Base-by-base conservation (phyloP, 2,113 vertebrate species). In the Pagrus major region DNA sequence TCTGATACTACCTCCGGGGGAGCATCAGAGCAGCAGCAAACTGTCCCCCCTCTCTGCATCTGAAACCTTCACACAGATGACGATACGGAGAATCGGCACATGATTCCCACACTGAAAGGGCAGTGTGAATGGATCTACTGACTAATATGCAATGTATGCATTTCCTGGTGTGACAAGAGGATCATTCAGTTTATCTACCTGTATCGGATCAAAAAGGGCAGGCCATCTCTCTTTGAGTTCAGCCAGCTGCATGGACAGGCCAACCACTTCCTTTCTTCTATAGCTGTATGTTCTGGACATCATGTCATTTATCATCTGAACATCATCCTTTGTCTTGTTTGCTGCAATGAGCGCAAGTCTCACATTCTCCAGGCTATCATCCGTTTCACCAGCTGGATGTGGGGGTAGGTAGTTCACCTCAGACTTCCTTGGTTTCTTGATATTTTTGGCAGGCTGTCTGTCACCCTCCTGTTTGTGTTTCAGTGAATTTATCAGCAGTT, bases 401-500 rank as follows among this genome's bases (percentile, higher is more conserved):
- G 67, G 31, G 11, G 63, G 76, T 1, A 83, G 51, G 27, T 29
- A 82, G 41, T 89, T 86, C 0, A 89, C 75, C 21, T 86, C 81
- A 0, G 60, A 12, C 10, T 71, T 89, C 25, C 18, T 64, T 2
- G 71, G 47, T 46, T 73, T 83, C 58, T 88, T 86, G n/a, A 86
- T 16, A 23, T 85, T 88, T 16, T 83, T 80, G 2, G 66, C 42
- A 29, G 86, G 61, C 29, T 49, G 31, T 23, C 37, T 80, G 3
- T 75, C 68, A 15, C 41, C 37, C 9, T 71, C 67, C 21, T 21
- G 6, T 21, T 88, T 88, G 42, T 65, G 73, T 69, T 65, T 81
- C 27, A 85, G 6, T 6, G 69, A 66, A 6, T 83, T 91, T 33
- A 89, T 37, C 3, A 78, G 29, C 6, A 87, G 29, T 21, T 89